Conservation (phyloP, 2,113 vertebrate species). For the Heterotilapia buettikoferi region DNA sequence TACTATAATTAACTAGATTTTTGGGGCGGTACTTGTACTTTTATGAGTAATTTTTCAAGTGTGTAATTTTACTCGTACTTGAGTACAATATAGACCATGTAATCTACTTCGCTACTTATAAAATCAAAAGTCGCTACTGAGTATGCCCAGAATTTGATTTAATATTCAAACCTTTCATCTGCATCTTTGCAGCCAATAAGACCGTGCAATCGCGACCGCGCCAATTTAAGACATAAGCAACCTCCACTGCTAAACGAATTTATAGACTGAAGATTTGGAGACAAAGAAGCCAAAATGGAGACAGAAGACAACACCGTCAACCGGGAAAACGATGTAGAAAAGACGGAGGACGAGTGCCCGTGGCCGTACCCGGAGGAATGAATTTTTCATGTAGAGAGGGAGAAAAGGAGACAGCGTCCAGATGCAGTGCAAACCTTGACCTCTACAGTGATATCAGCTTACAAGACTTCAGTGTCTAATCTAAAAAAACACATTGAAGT, state of each 20-base stretch:
- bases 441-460: neutral
- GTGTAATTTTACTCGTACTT: accelerated
- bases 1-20: neutral
- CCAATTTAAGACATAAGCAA: neutral
- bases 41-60: neutral
- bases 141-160: neutral
- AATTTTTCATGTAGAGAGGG: neutral
- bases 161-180: neutral
- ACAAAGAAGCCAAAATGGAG: neutral
- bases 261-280: neutral
- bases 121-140: neutral
- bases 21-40: neutral
- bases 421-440: neutral
- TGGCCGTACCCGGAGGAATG: neutral
- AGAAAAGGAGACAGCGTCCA: neutral
- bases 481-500: neutral
- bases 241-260: neutral
- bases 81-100: neutral
- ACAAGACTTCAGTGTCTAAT: neutral
- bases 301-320: neutral
- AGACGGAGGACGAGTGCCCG: neutral
- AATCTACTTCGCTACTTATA: neutral
- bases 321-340: neutral
- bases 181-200: neutral
- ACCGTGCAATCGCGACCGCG: neutral